Evolutionary conservation across 2,797 vertebrate genomes (phyloP).

Genomic region (Tolypeutes matacus): DNA sequence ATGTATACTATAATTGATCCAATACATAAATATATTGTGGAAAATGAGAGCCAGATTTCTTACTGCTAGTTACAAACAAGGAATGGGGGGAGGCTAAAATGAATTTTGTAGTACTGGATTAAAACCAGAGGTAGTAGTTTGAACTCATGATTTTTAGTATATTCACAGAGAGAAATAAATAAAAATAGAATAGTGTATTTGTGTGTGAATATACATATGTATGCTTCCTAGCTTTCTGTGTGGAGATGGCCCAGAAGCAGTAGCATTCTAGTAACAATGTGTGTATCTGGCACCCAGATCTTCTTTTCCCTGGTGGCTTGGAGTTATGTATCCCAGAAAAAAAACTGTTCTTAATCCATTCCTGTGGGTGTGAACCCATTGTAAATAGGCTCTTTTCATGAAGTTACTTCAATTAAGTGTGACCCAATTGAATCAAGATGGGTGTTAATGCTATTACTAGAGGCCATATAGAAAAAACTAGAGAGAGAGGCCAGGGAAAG

Average conservation of each 20-base stretch:
- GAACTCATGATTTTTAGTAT: background rate
- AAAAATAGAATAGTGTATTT: background rate
- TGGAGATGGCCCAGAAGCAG: background rate
- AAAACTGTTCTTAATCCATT: too few relatives aligned
- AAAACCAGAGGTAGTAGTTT: conserved; percentile 12
- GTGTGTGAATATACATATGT: background rate
- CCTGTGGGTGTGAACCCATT: too few relatives aligned
- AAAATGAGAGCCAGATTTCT: conserved; percentile 6
- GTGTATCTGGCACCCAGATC: background rate
- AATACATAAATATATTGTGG: background rate
- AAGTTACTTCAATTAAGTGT: too few relatives aligned
- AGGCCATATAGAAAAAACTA: too few relatives aligned
- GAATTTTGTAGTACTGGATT: background rate
- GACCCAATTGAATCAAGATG: too few relatives aligned
- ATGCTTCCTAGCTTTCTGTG: background rate
- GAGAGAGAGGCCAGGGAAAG: too few relatives aligned
- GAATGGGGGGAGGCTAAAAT: background rate
- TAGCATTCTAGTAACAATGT: background rate
- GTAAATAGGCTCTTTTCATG: too few relatives aligned
- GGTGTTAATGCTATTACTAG: too few relatives aligned
- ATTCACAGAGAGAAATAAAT: background rate
- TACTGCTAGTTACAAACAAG: background rate
- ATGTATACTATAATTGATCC: background rate
- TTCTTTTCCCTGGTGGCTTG: background rate
- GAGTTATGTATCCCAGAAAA: too few relatives aligned